These are phyloP conservation scores for Lateolabrax maculatus DNA, from an alignment of 2,797 vertebrate genomes.

Conservation along the genomic window DNA sequence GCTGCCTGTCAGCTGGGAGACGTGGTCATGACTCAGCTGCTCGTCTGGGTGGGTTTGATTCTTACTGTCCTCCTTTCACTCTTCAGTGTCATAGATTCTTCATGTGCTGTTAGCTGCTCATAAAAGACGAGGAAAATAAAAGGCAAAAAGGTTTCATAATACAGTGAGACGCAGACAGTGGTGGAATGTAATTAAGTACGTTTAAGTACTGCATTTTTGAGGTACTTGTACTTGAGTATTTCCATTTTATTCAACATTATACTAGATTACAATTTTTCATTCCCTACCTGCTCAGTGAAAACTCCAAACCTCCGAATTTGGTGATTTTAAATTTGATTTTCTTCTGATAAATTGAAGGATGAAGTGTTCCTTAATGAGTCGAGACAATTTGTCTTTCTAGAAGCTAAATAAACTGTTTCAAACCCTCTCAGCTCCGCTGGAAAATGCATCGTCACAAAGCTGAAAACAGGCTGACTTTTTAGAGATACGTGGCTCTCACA, in stretches of 20 bases:
- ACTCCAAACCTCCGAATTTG: background rate
- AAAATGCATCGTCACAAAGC: too few species aligned
- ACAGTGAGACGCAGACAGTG: background rate
- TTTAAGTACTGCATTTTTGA: background rate
- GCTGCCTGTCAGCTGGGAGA: conserved; percentile 92
- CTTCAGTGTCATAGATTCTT: too few species aligned
- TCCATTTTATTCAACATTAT: background rate
- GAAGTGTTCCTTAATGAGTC: too few species aligned
- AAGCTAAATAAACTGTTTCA: too few species aligned
- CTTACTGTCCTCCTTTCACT: background rate
- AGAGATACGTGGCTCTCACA: too few species aligned
- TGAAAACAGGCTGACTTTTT: too few species aligned
- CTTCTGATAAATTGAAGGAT: background rate
- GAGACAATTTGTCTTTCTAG: too few species aligned
- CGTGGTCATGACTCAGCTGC: conserved; percentile 95
- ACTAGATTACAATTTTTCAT: background rate
- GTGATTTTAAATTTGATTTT: background rate
- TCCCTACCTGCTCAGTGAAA: background rate
- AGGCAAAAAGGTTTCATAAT: background rate
- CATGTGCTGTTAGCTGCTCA: background rate
- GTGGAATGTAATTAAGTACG: background rate
- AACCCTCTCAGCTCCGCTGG: too few species aligned
- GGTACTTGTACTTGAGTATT: background rate
- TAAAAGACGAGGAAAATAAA: background rate
- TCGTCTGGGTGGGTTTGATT: conserved; percentile 90